These are phyloP conservation scores for Selenia dentaria DNA, from an alignment of 2,888 invertebrate species.

Conservation along the genomic window DNA sequence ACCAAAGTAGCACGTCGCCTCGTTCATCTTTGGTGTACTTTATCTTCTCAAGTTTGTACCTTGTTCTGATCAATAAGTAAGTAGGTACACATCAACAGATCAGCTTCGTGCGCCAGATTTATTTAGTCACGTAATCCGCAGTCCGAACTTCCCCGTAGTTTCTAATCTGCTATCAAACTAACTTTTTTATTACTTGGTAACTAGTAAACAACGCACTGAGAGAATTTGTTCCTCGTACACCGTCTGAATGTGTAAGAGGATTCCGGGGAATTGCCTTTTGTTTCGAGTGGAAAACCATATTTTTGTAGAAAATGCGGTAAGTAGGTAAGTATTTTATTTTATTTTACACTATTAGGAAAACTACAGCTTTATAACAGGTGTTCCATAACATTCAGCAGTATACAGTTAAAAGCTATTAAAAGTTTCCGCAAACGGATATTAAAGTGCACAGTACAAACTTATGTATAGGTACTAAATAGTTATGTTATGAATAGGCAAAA, in stretches of 20 bases:
- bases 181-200: slow-evolving; percentile 76
- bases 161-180: slow-evolving; percentile 74
- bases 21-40: slow-evolving; percentile 8
- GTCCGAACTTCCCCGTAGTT: slow-evolving; percentile 60
- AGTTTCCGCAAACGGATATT: too few relatives aligned
- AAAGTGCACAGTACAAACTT: too few relatives aligned
- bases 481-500: too few relatives aligned
- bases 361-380: too few relatives aligned
- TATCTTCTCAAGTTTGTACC: slow-evolving; percentile 10
- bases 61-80: slow-evolving; percentile 15
- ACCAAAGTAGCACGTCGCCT: too few relatives aligned
- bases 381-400: too few relatives aligned
- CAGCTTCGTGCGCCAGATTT: slow-evolving; percentile 50
- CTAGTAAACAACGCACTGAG: slow-evolving; percentile 63
- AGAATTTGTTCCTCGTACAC: slow-evolving; percentile 50
- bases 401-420: too few relatives aligned
- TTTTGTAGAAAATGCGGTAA: slow-evolving; percentile 20
- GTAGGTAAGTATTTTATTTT: too few relatives aligned
- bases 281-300: slow-evolving; percentile 26
- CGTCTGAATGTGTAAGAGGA: slow-evolving; percentile 34
- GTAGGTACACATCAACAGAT: slow-evolving; percentile 27
- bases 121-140: slow-evolving; percentile 70
- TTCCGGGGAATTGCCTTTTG: slow-evolving; percentile 28
- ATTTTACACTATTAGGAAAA: too few relatives aligned
- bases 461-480: too few relatives aligned